phyloP scores from a whole-genome alignment of 2,797 vertebrate species.

The Enteromius unitaeniatus region DNA sequence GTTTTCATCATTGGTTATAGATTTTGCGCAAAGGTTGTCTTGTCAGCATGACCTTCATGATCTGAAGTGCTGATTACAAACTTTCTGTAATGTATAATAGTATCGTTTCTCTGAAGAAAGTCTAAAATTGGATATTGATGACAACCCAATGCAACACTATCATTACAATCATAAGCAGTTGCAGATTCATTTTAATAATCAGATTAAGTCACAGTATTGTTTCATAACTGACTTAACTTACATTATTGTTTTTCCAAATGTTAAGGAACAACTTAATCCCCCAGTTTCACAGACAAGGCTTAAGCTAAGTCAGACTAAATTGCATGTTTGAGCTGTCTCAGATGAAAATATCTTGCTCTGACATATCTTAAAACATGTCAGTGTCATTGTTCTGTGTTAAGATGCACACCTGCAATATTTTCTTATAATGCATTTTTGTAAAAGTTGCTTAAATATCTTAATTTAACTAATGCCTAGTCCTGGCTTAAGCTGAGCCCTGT shows the following conservation, averaged over 20 bases:
- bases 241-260: not conserved
- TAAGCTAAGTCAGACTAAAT: no score
- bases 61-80: not conserved
- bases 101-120: not conserved
- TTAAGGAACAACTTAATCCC: not conserved
- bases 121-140: not conserved
- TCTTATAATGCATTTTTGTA: no score
- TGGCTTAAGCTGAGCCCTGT: no score
- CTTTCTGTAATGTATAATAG: not conserved
- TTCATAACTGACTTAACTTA: not conserved
- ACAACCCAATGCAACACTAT: not conserved
- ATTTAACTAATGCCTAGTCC: no score
- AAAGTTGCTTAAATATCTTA: no score
- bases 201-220: not conserved
- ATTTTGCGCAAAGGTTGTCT: not conserved
- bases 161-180: not conserved
- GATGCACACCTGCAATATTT: no score
- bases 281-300: no score
- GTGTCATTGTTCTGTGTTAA: no score
- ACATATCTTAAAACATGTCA: no score
- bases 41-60: not conserved
- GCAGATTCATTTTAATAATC: not conserved
- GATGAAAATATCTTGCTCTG: no score
- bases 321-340: no score
- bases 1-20: not conserved